Base-by-base conservation (phyloP, 23 tunicate species). In the Ascidia mentula region DNA sequence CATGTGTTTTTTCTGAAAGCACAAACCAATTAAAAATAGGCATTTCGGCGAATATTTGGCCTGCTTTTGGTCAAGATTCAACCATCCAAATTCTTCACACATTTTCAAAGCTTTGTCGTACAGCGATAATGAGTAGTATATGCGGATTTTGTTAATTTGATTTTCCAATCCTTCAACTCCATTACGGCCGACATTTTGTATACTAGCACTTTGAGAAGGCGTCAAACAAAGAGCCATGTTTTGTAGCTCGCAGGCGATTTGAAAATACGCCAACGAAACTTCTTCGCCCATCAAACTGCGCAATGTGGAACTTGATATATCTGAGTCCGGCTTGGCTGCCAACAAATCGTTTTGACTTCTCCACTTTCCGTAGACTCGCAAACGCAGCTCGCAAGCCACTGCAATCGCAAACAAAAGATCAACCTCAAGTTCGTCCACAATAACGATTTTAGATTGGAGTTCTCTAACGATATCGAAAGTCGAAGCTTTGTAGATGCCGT, bases 331-430 rank as follows among this genome's bases (percentile, higher is more conserved):
- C 13, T 28, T 6, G 65, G 65, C 22, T 53, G 22, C 24, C 24
- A 53, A 3, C 4, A 3, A 28, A 18, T 72, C 76, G 20, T 36
- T 37, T 31, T 72, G 76, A 28, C 40, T 72, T 15, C 37, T 72
- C 40, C 36, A 35, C 40, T 37, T 72, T 37, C 34, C 17, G 33
- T 45, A 45, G 0, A 34, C 34, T 18, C 39, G 46, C 75, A 78
- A 32, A 31, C 70, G 71, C 6, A 46, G 26, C 0, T 59, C 82
- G n/a, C 82, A 2, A 5, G 82, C 70, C 22, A 78, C 60, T 28
- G 82, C 71, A n/a, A 78, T 35, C 26, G 72, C 82, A 59, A 78
- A 40, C 18, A 26, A 7, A 40, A 78, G 39, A 36, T 46, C 59
- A 20, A 17, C 38, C 31, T 34, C 82, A 36, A 32, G 36, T 20